A percentile compares a stretch with the other conserved stretches of the same genome.
These are phyloP conservation scores for Pan troglodytes DNA, from an alignment of 2,113 vertebrate genomes.

Conservation along the genomic window NHGRI_mPanTro3-v2.1_pri NC_072411.2:29420501-29421000, in stretches of 20 bases:
- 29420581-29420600: background rate
- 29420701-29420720: background rate
- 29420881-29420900: background rate
- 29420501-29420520: background rate
- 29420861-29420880: background rate
- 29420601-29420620: background rate
- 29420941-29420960: background rate
- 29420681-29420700: background rate
- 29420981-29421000: background rate
- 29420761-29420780: background rate
- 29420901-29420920: background rate
- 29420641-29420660: background rate
- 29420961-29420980: background rate
- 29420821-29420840: background rate
- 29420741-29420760: background rate
- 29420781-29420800: background rate
- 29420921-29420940: background rate
- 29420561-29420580: no score
- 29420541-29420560: background rate
- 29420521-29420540: background rate
- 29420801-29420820: background rate
- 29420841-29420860: background rate
- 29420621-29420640: background rate
- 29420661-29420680: background rate
- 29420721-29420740: background rate